Conservation (phyloP, 2,113 vertebrate genomes). For the Charina bottae region DNA sequence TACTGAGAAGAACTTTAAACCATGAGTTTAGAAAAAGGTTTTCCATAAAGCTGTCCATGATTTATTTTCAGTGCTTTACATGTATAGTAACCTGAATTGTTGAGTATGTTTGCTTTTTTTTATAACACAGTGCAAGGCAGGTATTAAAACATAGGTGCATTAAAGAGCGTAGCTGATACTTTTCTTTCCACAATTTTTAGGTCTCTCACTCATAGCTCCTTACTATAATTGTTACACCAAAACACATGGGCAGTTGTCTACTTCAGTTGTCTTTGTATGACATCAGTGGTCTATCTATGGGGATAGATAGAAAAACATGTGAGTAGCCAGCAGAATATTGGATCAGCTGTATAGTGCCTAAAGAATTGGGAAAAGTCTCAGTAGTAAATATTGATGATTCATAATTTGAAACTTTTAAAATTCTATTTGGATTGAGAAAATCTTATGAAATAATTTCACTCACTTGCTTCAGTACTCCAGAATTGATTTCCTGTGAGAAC, state of each 20-base stretch:
- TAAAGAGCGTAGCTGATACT: background rate
- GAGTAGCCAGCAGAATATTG: background rate
- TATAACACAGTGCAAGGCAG: background rate
- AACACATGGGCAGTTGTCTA: background rate
- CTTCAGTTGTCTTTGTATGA: background rate
- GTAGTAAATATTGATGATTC: background rate
- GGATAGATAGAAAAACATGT: background rate
- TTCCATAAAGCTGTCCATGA: background rate
- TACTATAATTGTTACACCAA: background rate
- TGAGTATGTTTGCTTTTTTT: background rate
- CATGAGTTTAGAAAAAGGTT: background rate
- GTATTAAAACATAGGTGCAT: background rate
- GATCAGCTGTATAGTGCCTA: background rate
- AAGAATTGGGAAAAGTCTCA: background rate
- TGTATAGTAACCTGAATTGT: slow-evolving; percentile 6
- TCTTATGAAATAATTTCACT: background rate
- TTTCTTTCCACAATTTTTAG: background rate
- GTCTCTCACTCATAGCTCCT: background rate
- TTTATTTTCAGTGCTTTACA: background rate
- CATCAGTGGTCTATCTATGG: background rate
- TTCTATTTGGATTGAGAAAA: background rate
- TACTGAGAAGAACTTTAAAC: background rate
- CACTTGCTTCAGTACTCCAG: background rate
- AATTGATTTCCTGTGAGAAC: background rate
- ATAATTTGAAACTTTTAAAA: background rate